Percentiles rank a stretch among this genome's conserved stretches.
phyloP scores from a whole-genome alignment of 2,797 vertebrate species.

The Uromys caudimaculatus region DNA sequence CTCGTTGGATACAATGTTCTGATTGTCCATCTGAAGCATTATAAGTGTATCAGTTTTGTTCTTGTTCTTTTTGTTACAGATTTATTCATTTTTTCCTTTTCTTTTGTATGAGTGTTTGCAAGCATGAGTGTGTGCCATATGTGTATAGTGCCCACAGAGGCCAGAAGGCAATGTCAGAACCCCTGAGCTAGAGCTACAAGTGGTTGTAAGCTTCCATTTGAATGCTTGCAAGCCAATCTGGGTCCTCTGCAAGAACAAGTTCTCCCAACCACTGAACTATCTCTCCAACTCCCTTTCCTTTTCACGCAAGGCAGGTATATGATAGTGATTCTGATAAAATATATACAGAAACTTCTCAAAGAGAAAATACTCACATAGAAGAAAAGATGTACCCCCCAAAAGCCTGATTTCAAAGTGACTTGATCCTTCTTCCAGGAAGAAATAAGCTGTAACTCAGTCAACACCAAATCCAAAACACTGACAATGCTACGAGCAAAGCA shows the following conservation, averaged over 20 bases:
- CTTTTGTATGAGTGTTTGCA: neutral
- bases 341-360: slow-evolving; percentile 11
- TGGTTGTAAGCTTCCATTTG: neutral
- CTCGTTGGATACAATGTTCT: neutral
- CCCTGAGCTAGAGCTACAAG: no score
- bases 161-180: neutral
- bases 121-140: neutral
- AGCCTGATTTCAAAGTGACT: neutral
- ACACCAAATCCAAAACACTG: slow-evolving; percentile 6
- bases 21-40: neutral
- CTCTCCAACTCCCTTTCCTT: neutral
- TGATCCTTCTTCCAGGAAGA: neutral
- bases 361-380: neutral
- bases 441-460: neutral
- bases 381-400: slow-evolving; percentile 17
- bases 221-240: neutral
- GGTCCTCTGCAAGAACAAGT: neutral
- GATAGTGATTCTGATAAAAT: neutral
- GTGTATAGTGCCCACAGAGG: neutral
- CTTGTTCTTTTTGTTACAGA: neutral
- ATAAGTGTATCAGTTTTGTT: slow-evolving; percentile 3
- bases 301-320: neutral
- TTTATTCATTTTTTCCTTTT: neutral
- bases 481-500: neutral
- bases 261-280: neutral